These are phyloP conservation scores for Fulmarus glacialis DNA, from an alignment of 2,113 vertebrate genomes.

Conservation along the genomic window DNA sequence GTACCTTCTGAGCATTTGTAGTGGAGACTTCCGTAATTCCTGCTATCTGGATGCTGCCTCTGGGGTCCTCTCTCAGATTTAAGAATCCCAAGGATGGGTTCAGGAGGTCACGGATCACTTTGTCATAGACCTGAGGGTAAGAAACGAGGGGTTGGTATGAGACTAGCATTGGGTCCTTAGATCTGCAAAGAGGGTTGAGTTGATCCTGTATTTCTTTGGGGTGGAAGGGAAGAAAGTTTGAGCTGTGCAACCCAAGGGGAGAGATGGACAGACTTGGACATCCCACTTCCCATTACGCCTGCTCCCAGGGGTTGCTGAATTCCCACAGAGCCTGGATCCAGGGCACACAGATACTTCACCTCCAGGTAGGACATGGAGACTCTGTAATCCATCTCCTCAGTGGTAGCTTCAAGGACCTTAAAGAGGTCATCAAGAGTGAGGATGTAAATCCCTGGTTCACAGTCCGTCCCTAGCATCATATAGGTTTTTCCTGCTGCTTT, in stretches of 20 bases:
- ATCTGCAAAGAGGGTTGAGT: neutral
- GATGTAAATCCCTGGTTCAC: constrained; percentile 73
- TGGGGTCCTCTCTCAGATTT: constrained; percentile 74
- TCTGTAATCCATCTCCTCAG: neutral
- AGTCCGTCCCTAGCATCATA: constrained; percentile 72
- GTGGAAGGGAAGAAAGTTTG: neutral
- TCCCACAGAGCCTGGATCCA: neutral
- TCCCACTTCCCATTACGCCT: neutral
- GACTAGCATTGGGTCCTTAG: neutral
- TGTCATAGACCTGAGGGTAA: constrained; percentile 75
- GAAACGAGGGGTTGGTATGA: neutral
- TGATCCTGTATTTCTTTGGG: neutral
- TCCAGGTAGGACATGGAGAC: constrained; percentile 78
- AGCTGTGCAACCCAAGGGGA: neutral
- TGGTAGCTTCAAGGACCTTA: constrained; percentile 60
- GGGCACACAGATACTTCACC: constrained; percentile 47
- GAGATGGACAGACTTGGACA: neutral
- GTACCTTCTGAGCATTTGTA: constrained; percentile 76
- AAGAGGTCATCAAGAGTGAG: constrained; percentile 71
- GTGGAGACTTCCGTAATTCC: constrained; percentile 77
- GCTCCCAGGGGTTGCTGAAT: neutral
- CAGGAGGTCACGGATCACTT: constrained; percentile 78
- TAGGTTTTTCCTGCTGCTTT: constrained; percentile 73
- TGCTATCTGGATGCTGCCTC: constrained; percentile 73
- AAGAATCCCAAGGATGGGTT: constrained; percentile 75